Evolutionary conservation across 1,140 invertebrate species (phyloP), one percentile per base, ranked within the genome.

Genomic region (Dendroctonus valens): DNA sequence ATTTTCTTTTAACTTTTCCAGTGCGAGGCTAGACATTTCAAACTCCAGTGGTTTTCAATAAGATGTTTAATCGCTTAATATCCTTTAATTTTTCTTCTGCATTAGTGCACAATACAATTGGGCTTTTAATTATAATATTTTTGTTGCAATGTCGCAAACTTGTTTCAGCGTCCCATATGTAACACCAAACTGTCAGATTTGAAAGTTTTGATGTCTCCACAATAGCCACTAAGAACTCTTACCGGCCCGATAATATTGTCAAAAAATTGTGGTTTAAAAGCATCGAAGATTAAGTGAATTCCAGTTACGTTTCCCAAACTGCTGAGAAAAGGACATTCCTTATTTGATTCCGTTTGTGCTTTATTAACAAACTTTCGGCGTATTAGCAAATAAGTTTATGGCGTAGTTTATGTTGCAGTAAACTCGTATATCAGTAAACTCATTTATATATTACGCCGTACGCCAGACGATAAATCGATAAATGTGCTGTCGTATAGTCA

Each of bases 271-370:
- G 70, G 70, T 60, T 72, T 72, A 11, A 72, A 12, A 6, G 38
- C 58, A 57, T 70, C 61, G 41, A 63, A 49, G 5, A 59, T 9
- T 7, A 7, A 12, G 48, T 52, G 6, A 11, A 50, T 41, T 15
- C 15, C 39, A 54, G 40, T 46, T 15, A 54, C n/a, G 3, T 51
- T n/a, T 54, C 60, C 68, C 8, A 65, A 59, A 48, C 11, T 12
- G 14, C 69, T 61, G 14, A 71, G 48, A 12, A 73, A 59, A 26
- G 70, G 41, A 5, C 63, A 38, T 59, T 64, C 41, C 14, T 58
- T 46, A 72, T 66, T 51, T 72, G 72, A 7, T n/a, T 12, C 39
- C 70, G 9, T 67, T 73, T 73, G 50, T 73, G 70, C 54, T 70
- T 73, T 40, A 40, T 55, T 39, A 73, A 40, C 12, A 51, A 64